Percentiles rank a stretch among this genome's conserved stretches.
phyloP scores from a whole-genome alignment of 2,797 vertebrate genomes.

The Borostomias antarcticus region DNA sequence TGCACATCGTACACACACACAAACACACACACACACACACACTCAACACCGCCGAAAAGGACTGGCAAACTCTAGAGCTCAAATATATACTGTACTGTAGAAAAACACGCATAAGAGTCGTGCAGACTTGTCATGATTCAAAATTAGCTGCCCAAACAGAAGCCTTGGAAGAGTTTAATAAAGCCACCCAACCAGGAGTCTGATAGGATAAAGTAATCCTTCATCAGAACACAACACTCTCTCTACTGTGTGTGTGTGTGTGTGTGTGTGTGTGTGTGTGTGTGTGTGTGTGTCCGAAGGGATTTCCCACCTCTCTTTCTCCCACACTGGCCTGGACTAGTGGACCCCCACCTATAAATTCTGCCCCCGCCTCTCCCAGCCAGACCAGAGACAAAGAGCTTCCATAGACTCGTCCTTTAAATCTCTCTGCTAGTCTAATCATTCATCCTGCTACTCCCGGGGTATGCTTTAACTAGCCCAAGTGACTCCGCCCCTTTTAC shows the following conservation, averaged over 20 bases:
- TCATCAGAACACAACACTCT: slow-evolving; percentile 60
- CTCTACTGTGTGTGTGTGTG: slow-evolving; percentile 53
- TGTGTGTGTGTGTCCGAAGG: slow-evolving; percentile 2
- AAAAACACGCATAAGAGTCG: slow-evolving; percentile 1
- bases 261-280: slow-evolving; percentile 4
- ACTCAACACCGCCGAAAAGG: too few species aligned
- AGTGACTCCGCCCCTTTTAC: too few species aligned
- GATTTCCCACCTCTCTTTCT: too few species aligned
- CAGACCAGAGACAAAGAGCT: slow-evolving; percentile 43
- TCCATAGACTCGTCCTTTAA: slow-evolving; percentile 38
- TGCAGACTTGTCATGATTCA: slow-evolving; percentile 20
- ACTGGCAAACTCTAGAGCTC: too few species aligned
- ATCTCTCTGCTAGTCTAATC: slow-evolving; percentile 43
- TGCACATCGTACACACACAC: neutral
- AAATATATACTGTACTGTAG: too few species aligned
- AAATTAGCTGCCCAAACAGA: slow-evolving; percentile 42
- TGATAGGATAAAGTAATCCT: slow-evolving; percentile 72
- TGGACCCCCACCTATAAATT: neutral
- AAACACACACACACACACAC: slow-evolving; percentile 11
- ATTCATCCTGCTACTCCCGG: slow-evolving; percentile 48
- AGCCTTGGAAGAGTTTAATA: slow-evolving; percentile 62
- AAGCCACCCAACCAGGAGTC: slow-evolving; percentile 57
- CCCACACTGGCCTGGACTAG: too few species aligned
- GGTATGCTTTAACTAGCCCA: slow-evolving; percentile 45
- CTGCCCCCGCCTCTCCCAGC: slow-evolving; percentile 11